phyloP scores from a whole-genome alignment of 2,797 vertebrate genomes.

The Eidolon dupreanum region DNA sequence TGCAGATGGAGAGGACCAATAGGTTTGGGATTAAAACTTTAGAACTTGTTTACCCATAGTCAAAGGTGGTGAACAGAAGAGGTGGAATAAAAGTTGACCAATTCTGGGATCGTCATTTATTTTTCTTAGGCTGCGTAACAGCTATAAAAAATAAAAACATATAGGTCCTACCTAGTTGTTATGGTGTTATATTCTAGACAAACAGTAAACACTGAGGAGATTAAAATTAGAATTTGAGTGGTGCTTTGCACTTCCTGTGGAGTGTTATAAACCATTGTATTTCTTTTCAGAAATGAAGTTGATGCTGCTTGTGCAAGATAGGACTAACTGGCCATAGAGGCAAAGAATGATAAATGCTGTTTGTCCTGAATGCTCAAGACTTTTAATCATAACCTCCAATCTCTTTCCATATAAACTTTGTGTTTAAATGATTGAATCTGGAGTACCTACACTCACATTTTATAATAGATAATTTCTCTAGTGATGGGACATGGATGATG shows the following conservation, averaged over 20 bases:
- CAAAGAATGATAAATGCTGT: not conserved
- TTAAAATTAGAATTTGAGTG: conserved; percentile 39
- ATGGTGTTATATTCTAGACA: not conserved
- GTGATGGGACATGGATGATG: not conserved
- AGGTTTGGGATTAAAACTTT: not conserved
- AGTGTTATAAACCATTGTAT: not conserved
- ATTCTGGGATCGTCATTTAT: not conserved
- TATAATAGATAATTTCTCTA: not conserved
- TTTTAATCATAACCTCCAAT: not conserved
- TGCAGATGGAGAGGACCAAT: not conserved
- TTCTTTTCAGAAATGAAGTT: not conserved
- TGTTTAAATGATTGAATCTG: not conserved
- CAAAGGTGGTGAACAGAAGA: not conserved
- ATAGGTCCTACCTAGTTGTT: not conserved
- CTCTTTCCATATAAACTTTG: not conserved
- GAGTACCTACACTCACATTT: not conserved
- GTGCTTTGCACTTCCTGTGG: not conserved
- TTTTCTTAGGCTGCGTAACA: not conserved
- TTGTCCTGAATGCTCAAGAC: not conserved
- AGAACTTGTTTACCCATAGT: not conserved
- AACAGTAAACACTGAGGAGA: not conserved
- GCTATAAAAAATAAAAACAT: not conserved
- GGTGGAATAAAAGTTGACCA: not conserved
- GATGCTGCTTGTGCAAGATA: not conserved
- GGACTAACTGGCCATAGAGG: not conserved